Evolutionary conservation across 1,140 invertebrate species (phyloP).

Genomic region (Eufriesea mexicana): DNA sequence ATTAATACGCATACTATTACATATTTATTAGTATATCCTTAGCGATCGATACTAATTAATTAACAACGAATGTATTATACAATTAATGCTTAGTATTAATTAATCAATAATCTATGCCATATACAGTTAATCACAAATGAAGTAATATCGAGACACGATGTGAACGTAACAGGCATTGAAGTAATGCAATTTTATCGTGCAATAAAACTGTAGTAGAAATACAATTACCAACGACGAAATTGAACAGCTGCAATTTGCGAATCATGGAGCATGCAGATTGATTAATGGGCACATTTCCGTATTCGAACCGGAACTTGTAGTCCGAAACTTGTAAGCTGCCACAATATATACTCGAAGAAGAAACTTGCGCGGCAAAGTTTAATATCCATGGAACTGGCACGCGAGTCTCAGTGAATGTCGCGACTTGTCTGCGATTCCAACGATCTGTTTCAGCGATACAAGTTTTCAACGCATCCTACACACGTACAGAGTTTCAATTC

Average conservation of each 20-base stretch:
- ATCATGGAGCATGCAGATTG: neutral
- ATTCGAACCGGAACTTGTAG: constrained; percentile 21
- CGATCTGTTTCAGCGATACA: constrained; percentile 35
- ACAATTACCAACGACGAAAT: neutral
- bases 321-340: constrained; percentile 30
- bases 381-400: constrained; percentile 45
- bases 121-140: no score
- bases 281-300: constrained; percentile 33
- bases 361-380: constrained; percentile 33
- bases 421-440: constrained; percentile 34
- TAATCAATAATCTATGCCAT: no score
- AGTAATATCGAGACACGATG: no score
- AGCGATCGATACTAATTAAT: no score
- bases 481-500: constrained; percentile 12
- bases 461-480: constrained; percentile 17
- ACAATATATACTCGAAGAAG: constrained; percentile 28
- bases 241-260: neutral
- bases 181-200: neutral
- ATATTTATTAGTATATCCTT: no score
- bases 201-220: neutral
- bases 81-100: no score
- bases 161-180: no score
- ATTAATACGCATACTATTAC: no score
- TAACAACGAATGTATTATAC: no score
- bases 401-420: constrained; percentile 28